Conservation (phyloP, 2,888 invertebrate species). For the Heliconius ismenius region DNA sequence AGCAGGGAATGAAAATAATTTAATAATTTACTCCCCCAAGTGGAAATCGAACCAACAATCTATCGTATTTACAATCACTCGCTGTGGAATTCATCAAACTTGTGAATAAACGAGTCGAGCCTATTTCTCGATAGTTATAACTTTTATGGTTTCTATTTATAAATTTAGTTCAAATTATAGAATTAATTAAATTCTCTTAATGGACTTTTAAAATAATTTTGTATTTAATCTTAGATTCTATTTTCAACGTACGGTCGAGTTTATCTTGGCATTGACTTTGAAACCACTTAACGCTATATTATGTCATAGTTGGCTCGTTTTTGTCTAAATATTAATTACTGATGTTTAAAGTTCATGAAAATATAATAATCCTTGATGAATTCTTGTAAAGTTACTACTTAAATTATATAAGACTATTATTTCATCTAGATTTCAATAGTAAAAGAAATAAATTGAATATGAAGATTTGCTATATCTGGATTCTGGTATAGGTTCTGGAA, state of each 20-base stretch:
- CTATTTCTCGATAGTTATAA: not conserved
- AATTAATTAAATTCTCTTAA: conserved; percentile 8
- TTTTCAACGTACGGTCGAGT: conserved; percentile 9
- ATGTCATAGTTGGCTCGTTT: conserved; percentile 39
- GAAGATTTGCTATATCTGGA: no score
- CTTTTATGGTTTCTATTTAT: not conserved
- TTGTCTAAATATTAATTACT: conserved; percentile 29
- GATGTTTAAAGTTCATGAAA: not conserved
- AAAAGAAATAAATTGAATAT: not conserved
- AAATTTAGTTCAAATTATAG: conserved; percentile 7
- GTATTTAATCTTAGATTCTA: conserved; percentile 5
- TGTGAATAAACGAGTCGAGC: not conserved
- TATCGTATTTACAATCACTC: no score
- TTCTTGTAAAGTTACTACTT: not conserved
- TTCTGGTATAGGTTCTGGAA: no score
- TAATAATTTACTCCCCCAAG: no score
- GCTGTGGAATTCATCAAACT: not conserved
- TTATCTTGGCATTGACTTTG: conserved; percentile 38
- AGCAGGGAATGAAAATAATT: no score
- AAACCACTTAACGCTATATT: conserved; percentile 36
- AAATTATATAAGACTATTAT: not conserved
- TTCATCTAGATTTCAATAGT: not conserved
- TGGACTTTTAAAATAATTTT: not conserved
- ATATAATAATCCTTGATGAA: not conserved
- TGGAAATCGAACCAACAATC: no score